These are phyloP conservation scores for Lasioglossum leucozonium DNA, from an alignment of 2,888 invertebrate species.

Conservation along the genomic window DNA sequence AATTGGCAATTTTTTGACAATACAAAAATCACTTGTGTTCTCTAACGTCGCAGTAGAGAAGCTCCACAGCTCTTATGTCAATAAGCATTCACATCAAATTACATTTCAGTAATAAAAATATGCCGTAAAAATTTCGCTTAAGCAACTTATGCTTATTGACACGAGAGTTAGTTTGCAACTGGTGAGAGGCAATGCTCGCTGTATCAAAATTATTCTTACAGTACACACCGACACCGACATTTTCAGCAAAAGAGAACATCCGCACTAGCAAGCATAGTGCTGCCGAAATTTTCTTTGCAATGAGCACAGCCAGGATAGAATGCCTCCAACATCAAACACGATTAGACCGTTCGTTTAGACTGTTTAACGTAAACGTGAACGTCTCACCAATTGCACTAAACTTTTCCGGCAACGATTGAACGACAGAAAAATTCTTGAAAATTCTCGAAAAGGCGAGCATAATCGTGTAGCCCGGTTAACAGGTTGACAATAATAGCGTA, in stretches of 20 bases:
- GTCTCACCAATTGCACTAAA: neutral
- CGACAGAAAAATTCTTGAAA: neutral
- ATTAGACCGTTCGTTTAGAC: neutral
- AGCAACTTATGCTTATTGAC: neutral
- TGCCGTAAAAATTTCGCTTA: no score
- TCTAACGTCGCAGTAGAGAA: neutral
- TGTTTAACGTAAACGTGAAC: neutral
- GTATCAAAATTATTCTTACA: neutral
- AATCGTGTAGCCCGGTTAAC: neutral
- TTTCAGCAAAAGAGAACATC: neutral
- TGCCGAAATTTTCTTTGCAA: neutral
- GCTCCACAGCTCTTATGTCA: neutral
- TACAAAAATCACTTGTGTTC: neutral
- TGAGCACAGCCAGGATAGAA: neutral
- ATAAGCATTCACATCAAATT: neutral
- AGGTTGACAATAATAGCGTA: conserved; percentile 9
- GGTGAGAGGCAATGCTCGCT: no score
- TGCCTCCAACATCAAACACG: neutral
- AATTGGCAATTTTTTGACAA: neutral
- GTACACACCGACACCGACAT: neutral
- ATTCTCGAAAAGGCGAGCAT: neutral
- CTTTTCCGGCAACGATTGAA: neutral
- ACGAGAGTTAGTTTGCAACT: neutral
- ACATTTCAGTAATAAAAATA: neutral
- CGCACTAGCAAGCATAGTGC: neutral